phyloP scores from a whole-genome alignment of 2,888 invertebrate genomes.

The Anodontia alba region DNA sequence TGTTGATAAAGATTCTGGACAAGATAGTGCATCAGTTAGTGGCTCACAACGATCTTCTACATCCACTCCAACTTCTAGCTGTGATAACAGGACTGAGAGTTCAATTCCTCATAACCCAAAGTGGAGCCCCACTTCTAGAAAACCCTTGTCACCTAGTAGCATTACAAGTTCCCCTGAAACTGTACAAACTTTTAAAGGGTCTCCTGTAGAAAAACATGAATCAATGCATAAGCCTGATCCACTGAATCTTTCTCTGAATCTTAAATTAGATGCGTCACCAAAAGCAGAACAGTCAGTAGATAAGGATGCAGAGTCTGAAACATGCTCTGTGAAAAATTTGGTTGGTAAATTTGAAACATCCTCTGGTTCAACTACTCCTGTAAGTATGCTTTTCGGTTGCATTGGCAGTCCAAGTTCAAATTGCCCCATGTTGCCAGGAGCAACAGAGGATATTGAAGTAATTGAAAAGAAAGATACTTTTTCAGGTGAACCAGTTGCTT shows the following conservation, averaged over 20 bases:
- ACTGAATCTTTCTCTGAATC: constrained; percentile 25
- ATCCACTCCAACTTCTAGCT: neutral
- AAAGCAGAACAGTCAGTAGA: neutral
- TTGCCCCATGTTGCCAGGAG: constrained; percentile 26
- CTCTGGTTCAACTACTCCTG: constrained; percentile 41
- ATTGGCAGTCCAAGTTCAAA: constrained; percentile 30
- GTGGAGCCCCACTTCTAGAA: constrained; percentile 41
- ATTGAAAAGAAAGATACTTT: constrained; percentile 4
- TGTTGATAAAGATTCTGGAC: constrained; percentile 61
- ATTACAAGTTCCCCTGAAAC: constrained; percentile 16
- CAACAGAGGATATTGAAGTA: constrained; percentile 24
- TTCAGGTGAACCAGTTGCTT: neutral
- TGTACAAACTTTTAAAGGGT: neutral
- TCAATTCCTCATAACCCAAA: constrained; percentile 18
- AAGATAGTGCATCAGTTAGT: constrained; percentile 13
- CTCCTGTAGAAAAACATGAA: constrained; percentile 3
- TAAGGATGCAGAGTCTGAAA: constrained; percentile 28
- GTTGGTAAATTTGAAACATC: constrained; percentile 68
- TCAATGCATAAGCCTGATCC: constrained; percentile 2
- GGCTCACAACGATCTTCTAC: neutral
- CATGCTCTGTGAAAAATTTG: constrained; percentile 65
- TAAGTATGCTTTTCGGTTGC: constrained; percentile 18
- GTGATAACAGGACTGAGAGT: constrained; percentile 14
- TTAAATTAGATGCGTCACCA: constrained; percentile 16
- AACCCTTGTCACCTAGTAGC: neutral